A percentile compares a stretch with the other conserved stretches of the same genome.
These are phyloP conservation scores for Hypanus sabinus DNA, from an alignment of 2,113 vertebrate genomes.

Conservation along the genomic window DNA sequence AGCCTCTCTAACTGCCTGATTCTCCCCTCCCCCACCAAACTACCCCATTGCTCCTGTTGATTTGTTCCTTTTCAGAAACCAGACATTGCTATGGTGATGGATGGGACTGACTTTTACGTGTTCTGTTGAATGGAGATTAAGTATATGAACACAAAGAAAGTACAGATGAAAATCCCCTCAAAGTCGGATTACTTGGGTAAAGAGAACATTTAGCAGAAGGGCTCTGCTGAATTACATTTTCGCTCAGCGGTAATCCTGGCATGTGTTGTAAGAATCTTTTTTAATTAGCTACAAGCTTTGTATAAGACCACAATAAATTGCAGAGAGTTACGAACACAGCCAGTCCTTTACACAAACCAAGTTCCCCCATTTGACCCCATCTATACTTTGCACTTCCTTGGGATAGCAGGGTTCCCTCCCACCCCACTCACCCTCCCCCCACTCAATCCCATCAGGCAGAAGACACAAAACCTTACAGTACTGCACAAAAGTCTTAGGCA, in stretches of 20 bases:
- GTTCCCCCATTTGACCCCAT: too few species aligned
- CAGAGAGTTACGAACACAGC: too few species aligned
- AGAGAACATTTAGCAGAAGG: neutral
- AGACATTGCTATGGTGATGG: neutral
- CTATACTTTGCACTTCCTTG: too few species aligned
- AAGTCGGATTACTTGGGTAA: neutral
- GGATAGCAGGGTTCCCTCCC: too few species aligned
- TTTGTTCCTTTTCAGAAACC: neutral
- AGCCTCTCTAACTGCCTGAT: neutral
- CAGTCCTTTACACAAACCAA: too few species aligned
- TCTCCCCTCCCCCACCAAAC: too few species aligned
- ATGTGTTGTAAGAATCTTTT: neutral
- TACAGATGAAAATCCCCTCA: neutral
- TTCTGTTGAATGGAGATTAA: neutral
- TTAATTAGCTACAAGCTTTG: neutral
- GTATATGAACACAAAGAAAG: neutral
- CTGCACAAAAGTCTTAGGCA: too few species aligned
- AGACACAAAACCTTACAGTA: too few species aligned
- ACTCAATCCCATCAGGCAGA: too few species aligned
- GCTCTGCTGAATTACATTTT: neutral
- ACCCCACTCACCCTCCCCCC: too few species aligned
- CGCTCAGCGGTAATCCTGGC: neutral
- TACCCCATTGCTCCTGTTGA: neutral
- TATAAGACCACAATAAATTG: too few species aligned
- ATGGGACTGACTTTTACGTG: neutral